These are phyloP conservation scores for Galago senegalensis DNA, from an alignment of 2,797 vertebrate species.

Conservation along the genomic window DNA sequence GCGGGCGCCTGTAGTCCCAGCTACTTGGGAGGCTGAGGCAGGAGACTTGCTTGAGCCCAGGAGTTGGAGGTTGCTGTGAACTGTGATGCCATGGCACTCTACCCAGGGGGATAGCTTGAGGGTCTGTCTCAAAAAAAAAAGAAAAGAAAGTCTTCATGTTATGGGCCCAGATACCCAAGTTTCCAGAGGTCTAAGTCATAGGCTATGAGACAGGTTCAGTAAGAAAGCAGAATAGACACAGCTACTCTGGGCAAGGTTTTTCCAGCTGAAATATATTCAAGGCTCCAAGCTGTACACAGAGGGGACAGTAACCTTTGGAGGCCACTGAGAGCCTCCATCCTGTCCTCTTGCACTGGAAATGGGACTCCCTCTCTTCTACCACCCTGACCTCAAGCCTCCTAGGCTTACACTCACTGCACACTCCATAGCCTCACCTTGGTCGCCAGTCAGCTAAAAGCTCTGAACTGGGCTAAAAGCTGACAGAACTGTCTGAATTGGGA, in stretches of 20 bases:
- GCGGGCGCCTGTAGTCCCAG: too few species aligned
- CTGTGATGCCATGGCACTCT: too few species aligned
- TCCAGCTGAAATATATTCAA: not conserved
- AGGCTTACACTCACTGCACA: not conserved
- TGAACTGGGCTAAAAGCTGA: not conserved
- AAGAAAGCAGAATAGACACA: not conserved
- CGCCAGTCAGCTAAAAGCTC: not conserved
- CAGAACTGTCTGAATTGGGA: not conserved
- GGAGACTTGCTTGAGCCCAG: too few species aligned
- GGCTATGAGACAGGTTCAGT: not conserved
- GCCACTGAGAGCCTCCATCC: not conserved
- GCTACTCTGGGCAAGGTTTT: not conserved
- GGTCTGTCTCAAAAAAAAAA: too few species aligned
- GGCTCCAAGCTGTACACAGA: not conserved
- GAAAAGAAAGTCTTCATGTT: not conserved
- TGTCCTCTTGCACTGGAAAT: not conserved
- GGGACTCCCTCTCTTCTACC: not conserved
- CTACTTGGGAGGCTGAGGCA: too few species aligned
- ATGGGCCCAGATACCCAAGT: not conserved
- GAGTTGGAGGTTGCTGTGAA: too few species aligned
- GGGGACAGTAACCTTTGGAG: not conserved
- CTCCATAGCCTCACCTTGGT: fast-evolving
- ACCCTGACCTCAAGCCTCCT: not conserved
- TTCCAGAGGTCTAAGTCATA: not conserved
- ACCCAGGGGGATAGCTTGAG: too few species aligned